phyloP scores from a whole-genome alignment of 2,888 invertebrate genomes.

The Lepidonotus clava region DNA sequence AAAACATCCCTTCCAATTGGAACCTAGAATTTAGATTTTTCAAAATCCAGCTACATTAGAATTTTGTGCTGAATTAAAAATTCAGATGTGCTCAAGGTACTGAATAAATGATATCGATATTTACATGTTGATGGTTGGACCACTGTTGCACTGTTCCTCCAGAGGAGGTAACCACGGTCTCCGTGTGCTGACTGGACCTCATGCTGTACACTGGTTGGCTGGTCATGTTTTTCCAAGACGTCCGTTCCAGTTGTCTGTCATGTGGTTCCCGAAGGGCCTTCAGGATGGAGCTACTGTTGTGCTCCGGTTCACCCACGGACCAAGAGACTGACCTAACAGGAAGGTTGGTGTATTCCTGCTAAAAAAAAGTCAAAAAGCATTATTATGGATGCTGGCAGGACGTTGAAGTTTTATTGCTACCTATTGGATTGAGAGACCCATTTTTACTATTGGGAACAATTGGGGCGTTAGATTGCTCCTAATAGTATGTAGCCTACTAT shows the following conservation, averaged over 20 bases:
- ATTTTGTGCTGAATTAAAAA: neutral
- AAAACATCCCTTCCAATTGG: too few relatives aligned
- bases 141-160: neutral
- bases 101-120: too few relatives aligned
- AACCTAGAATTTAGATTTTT: neutral
- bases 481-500: too few relatives aligned
- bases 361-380: too few relatives aligned
- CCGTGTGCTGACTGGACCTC: neutral
- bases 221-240: neutral
- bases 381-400: too few relatives aligned
- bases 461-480: too few relatives aligned
- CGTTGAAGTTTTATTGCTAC: too few relatives aligned
- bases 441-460: too few relatives aligned
- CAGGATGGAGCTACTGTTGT: slow-evolving; percentile 37
- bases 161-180: neutral
- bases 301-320: neutral
- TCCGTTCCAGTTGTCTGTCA: too few relatives aligned
- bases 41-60: neutral
- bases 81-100: neutral
- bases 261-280: slow-evolving; percentile 3
- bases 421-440: too few relatives aligned
- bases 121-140: too few relatives aligned
- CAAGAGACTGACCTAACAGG: neutral
- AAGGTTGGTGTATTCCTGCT: too few relatives aligned
- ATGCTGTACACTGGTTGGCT: neutral